phyloP scores from a whole-genome alignment of 2,888 invertebrate genomes.

The Eristalis intricaria region DNA sequence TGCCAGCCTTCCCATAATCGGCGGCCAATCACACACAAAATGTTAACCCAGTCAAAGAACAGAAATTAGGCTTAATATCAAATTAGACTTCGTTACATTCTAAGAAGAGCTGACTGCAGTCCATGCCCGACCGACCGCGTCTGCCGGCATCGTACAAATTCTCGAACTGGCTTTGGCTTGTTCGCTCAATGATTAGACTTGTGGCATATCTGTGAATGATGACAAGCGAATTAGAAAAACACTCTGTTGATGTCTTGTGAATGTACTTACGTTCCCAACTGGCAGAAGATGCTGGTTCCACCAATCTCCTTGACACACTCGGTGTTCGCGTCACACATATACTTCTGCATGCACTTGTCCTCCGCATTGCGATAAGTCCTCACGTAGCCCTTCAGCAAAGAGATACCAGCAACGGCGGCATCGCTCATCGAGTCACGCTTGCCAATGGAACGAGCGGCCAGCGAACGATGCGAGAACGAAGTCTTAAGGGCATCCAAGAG shows the following conservation, averaged over 20 bases:
- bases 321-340: slow-evolving; percentile 93
- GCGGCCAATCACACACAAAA: slow-evolving; percentile 56
- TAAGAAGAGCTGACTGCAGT: slow-evolving; percentile 92
- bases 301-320: slow-evolving; percentile 92
- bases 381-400: slow-evolving; percentile 94
- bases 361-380: slow-evolving; percentile 89
- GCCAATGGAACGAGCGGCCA: slow-evolving; percentile 92
- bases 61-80: slow-evolving; percentile 24
- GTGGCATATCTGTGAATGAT: slow-evolving; percentile 88
- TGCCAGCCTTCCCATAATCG: slow-evolving; percentile 33
- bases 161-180: slow-evolving; percentile 88
- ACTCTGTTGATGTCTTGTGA: not conserved
- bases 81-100: slow-evolving; percentile 93
- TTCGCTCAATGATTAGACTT: slow-evolving; percentile 91
- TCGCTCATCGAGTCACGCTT: slow-evolving; percentile 94
- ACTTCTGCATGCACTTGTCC: slow-evolving; percentile 92
- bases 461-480: slow-evolving; percentile 94
- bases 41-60: slow-evolving; percentile 67
- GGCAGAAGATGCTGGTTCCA: slow-evolving; percentile 93
- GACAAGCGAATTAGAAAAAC: slow-evolving; percentile 11
- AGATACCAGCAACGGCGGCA: slow-evolving; percentile 92
- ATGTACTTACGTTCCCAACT: slow-evolving; percentile 93
- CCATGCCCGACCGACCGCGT: slow-evolving; percentile 91
- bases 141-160: slow-evolving; percentile 92
- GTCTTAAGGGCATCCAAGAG: slow-evolving; percentile 95